Conservation (phyloP, 2,113 vertebrate genomes). For the Suncus etruscus region DNA sequence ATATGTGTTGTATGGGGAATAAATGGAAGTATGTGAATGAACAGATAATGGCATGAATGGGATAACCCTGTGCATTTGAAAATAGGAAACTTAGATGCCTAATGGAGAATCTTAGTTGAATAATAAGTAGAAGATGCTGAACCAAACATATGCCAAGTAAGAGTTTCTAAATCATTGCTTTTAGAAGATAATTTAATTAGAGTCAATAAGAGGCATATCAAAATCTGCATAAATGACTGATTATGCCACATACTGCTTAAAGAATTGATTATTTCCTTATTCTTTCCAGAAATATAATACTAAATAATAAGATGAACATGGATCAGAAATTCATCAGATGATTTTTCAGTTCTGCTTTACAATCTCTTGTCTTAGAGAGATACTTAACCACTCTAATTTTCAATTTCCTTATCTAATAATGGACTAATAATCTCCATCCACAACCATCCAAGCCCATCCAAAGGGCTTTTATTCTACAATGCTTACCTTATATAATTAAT, state of each 20-base stretch:
- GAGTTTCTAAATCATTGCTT: background rate
- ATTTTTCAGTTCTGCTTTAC: constrained; percentile 29
- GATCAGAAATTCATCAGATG: background rate
- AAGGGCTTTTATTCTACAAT: no score
- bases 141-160: background rate
- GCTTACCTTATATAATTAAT: background rate
- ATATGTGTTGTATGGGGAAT: background rate
- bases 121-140: background rate
- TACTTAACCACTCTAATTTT: constrained; percentile 28
- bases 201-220: constrained; percentile 3
- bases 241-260: background rate
- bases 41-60: constrained; percentile 15
- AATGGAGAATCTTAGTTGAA: background rate
- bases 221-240: background rate
- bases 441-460: no score
- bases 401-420: constrained; percentile 31
- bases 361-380: background rate
- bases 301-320: background rate
- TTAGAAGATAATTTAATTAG: constrained; percentile 24
- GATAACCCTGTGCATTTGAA: background rate
- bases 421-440: background rate
- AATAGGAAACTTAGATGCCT: background rate
- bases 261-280: background rate
- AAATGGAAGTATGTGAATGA: background rate
- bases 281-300: background rate